Conservation (phyloP, 2,888 invertebrate species). For the Cataglyphis altisquamis region DNA sequence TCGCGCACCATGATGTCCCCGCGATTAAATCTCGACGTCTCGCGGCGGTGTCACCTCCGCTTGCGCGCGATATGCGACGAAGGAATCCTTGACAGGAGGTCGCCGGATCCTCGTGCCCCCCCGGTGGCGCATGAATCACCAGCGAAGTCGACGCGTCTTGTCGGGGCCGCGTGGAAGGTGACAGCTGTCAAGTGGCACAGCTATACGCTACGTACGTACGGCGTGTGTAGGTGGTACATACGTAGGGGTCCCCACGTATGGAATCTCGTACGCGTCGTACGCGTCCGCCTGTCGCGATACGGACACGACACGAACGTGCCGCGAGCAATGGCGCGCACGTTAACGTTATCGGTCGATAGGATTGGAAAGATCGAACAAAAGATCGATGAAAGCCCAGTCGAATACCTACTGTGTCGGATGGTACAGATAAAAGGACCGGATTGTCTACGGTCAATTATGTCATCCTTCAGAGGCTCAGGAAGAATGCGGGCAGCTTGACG, state of each 20-base stretch:
- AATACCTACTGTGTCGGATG: constrained; percentile 29
- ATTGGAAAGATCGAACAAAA: constrained; percentile 31
- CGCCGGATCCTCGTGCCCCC: constrained; percentile 80
- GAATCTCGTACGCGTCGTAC: constrained; percentile 58
- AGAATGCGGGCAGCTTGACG: constrained; percentile 25
- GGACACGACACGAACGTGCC: constrained; percentile 43
- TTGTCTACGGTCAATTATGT: constrained; percentile 53
- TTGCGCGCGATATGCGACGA: constrained; percentile 77
- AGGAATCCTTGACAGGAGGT: constrained; percentile 84
- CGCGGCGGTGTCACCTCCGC: constrained; percentile 78
- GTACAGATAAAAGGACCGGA: constrained; percentile 15
- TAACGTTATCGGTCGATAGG: constrained; percentile 36
- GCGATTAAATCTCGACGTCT: constrained; percentile 75
- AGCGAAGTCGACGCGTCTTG: constrained; percentile 80
- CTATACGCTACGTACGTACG: constrained; percentile 66
- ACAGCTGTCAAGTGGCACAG: constrained; percentile 84
- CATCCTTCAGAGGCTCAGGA: neutral
- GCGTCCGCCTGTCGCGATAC: constrained; percentile 45
- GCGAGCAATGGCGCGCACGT: constrained; percentile 42
- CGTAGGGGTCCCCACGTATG: constrained; percentile 58
- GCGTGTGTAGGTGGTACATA: constrained; percentile 75
- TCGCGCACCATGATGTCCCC: constrained; percentile 62
- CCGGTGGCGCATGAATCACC: constrained; percentile 84
- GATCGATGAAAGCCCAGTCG: constrained; percentile 36
- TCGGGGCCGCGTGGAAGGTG: constrained; percentile 82